Conservation (phyloP, 1,140 invertebrate species). For the Cotesia typhae region DNA sequence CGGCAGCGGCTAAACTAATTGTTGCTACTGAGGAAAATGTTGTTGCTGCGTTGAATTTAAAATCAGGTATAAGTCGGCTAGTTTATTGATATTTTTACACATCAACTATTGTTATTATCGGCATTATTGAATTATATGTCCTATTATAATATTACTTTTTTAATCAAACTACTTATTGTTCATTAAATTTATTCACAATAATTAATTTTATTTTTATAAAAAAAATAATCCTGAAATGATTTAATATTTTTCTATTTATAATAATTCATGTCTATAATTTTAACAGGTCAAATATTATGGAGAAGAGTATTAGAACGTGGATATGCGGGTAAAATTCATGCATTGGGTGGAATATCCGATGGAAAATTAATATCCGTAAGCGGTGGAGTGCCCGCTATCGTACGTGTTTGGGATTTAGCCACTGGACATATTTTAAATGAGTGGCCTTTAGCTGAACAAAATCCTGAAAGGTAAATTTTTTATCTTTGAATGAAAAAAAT, state of each 20-base stretch:
- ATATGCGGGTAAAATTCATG: conserved; percentile 56
- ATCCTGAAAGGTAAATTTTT: conserved; percentile 54
- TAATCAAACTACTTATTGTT: neutral
- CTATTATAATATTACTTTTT: too few relatives aligned
- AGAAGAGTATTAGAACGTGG: conserved; percentile 79
- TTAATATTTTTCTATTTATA: neutral
- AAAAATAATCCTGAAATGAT: neutral
- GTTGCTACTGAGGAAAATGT: conserved; percentile 90
- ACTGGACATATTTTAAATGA: conserved; percentile 72
- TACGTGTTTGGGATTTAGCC: conserved; percentile 80
- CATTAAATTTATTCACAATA: neutral
- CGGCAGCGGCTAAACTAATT: conserved; percentile 80
- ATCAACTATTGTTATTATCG: conserved; percentile 8
- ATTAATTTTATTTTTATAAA: neutral
- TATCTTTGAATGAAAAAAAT: neutral
- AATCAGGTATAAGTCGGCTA: conserved; percentile 72
- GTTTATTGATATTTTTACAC: conserved; percentile 30
- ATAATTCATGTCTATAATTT: neutral
- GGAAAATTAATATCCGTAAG: conserved; percentile 77
- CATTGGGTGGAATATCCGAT: conserved; percentile 69
- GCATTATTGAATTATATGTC: neutral
- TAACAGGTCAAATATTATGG: conserved; percentile 79
- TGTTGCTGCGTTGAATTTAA: conserved; percentile 82
- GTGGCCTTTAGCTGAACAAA: conserved; percentile 63
- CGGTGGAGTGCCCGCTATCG: conserved; percentile 75